A percentile compares a stretch with the other conserved stretches of the same genome.
These are phyloP conservation scores for Periophthalmodon schlosseri DNA, from an alignment of 2,113 vertebrate genomes.

Conservation along the genomic window DNA sequence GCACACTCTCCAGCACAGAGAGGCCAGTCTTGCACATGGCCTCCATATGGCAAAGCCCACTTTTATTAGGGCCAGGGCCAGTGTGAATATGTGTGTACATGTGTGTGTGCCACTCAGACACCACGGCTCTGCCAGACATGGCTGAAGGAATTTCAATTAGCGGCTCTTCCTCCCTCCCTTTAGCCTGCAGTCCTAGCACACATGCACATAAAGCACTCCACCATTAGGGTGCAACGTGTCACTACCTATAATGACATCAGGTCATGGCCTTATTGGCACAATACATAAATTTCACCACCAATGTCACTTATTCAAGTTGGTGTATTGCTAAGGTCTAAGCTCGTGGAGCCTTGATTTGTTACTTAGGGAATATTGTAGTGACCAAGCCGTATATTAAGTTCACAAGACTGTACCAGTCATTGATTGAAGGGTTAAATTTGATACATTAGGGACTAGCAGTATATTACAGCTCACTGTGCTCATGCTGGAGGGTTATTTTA, in stretches of 20 bases:
- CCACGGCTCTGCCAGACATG: slow-evolving; percentile 77
- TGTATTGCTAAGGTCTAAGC: slow-evolving; percentile 16
- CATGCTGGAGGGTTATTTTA: not conserved
- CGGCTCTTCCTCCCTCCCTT: slow-evolving; percentile 63
- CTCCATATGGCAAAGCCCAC: slow-evolving; percentile 78
- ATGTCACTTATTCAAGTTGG: slow-evolving; percentile 13
- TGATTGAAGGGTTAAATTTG: not conserved
- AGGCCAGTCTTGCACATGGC: slow-evolving; percentile 75
- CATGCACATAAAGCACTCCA: slow-evolving; percentile 30
- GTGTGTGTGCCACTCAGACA: slow-evolving; percentile 69
- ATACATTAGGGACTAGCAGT: not conserved
- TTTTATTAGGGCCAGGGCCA: slow-evolving; percentile 76
- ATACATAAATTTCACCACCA: slow-evolving; percentile 49
- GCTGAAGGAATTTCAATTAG: slow-evolving; percentile 82
- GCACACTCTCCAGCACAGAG: slow-evolving; percentile 55
- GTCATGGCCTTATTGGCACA: slow-evolving; percentile 50
- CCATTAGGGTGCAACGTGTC: slow-evolving; percentile 57
- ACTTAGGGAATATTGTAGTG: not conserved
- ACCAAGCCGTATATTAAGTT: not conserved
- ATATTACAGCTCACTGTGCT: not conserved
- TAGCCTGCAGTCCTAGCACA: slow-evolving; percentile 52
- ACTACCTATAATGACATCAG: slow-evolving; percentile 52
- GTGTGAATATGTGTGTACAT: slow-evolving; percentile 55
- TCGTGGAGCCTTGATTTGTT: not conserved
- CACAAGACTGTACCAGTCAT: not conserved